phyloP scores from a whole-genome alignment of 2,888 invertebrate species.

The Drosophila niveifrons region DNA sequence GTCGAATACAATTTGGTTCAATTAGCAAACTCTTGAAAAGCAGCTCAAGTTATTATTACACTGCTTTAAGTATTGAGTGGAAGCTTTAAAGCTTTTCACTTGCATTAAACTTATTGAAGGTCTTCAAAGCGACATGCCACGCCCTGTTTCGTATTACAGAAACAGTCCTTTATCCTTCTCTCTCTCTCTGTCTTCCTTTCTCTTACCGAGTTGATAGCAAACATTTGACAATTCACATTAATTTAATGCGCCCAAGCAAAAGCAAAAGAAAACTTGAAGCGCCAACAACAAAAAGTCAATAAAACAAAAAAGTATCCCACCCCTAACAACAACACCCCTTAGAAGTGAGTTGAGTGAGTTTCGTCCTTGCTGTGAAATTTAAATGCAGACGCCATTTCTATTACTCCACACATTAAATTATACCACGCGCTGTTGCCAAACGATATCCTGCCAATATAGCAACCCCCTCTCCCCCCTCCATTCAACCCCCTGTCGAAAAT shows the following conservation, averaged over 20 bases:
- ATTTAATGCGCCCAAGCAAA: slow-evolving; percentile 63
- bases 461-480: not conserved
- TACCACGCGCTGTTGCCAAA: slow-evolving; percentile 67
- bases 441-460: slow-evolving; percentile 69
- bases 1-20: not conserved
- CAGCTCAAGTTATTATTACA: not conserved
- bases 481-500: slow-evolving; percentile 18
- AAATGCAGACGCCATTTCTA: slow-evolving; percentile 80
- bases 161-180: not conserved
- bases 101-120: slow-evolving; percentile 13
- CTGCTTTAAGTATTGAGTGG: slow-evolving; percentile 23
- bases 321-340: not conserved
- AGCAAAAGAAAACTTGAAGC: slow-evolving; percentile 33
- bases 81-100: slow-evolving; percentile 36
- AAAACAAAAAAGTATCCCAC: slow-evolving; percentile 21
- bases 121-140: slow-evolving; percentile 31
- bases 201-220: slow-evolving; percentile 33
- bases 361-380: slow-evolving; percentile 72
- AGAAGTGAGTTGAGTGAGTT: slow-evolving; percentile 38
- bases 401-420: slow-evolving; percentile 77
- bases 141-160: slow-evolving; percentile 51
- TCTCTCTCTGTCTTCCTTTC: not conserved
- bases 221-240: slow-evolving; percentile 74
- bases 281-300: slow-evolving; percentile 35
- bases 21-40: not conserved